These are phyloP conservation scores for Gavia stellata DNA, from an alignment of 2,113 vertebrate genomes.

Conservation along the genomic window DNA sequence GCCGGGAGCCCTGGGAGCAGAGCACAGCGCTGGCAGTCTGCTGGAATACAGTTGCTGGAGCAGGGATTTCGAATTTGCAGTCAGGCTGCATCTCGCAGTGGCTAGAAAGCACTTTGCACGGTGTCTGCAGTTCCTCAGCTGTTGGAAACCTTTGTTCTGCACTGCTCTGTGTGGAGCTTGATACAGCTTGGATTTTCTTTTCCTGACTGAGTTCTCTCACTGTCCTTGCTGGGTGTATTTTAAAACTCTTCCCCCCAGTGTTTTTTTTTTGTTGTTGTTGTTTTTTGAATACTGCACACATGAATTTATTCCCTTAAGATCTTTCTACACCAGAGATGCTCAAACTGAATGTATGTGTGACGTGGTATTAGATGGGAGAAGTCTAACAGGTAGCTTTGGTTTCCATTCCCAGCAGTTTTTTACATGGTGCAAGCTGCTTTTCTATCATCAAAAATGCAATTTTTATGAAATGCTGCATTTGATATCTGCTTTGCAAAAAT, in stretches of 20 bases:
- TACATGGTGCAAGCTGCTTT: neutral
- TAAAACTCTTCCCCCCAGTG: neutral
- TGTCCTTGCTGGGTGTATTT: neutral
- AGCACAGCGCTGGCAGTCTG: neutral
- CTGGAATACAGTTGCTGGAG: neutral
- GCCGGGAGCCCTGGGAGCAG: neutral
- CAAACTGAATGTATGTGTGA: neutral
- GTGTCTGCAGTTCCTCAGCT: conserved; percentile 1
- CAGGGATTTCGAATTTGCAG: neutral
- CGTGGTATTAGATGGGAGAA: neutral
- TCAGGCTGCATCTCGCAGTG: neutral
- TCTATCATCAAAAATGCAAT: neutral
- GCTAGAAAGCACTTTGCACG: neutral
- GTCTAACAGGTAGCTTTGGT: neutral
- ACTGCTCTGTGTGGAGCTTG: neutral
- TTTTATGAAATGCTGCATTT: neutral
- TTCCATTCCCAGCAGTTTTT: neutral
- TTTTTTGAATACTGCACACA: neutral
- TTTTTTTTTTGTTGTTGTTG: neutral
- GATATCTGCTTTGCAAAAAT: neutral
- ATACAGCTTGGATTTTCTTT: neutral
- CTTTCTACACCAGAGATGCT: neutral
- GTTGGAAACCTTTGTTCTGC: conserved; percentile 20
- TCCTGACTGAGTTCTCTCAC: neutral
- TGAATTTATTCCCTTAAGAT: neutral